Evolutionary conservation across 2,888 invertebrate species (phyloP).

Genomic region (Pachycephus smyrnensis): DNA sequence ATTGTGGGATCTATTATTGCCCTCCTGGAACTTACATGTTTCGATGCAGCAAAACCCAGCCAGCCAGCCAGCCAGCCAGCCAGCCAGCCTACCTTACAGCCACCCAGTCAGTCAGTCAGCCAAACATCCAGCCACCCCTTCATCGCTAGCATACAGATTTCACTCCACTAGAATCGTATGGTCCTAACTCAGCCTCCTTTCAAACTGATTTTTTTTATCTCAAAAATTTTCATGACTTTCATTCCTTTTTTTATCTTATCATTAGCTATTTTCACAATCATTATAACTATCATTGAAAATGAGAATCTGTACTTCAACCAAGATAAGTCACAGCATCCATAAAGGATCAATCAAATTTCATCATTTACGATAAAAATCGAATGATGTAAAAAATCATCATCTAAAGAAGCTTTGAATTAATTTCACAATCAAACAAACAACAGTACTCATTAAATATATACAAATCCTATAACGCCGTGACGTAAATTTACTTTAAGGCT

Average conservation of each 20-base stretch:
- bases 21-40: conserved; percentile 58
- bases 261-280: not conserved
- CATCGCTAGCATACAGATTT: not conserved
- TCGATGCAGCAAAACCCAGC: conserved; percentile 40
- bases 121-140: not conserved
- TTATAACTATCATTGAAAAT: not conserved
- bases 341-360: not conserved
- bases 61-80: conserved; percentile 21
- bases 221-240: not conserved
- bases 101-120: conserved; percentile 1
- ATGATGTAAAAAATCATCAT: not conserved
- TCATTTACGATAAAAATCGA: not conserved
- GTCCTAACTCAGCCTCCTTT: not conserved
- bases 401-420: no score
- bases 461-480: not conserved
- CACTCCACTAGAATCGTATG: not conserved
- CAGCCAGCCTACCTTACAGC: conserved; percentile 24
- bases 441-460: not conserved
- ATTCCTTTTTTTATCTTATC: not conserved
- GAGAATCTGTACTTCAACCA: not conserved
- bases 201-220: not conserved
- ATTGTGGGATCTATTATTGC: conserved; percentile 64
- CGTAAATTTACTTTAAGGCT: not conserved
- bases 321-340: not conserved
- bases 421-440: no score